Percentiles rank a stretch among this genome's conserved stretches.
phyloP scores from a whole-genome alignment of 2,113 vertebrate species.

The Atherinomorus stipes region DNA sequence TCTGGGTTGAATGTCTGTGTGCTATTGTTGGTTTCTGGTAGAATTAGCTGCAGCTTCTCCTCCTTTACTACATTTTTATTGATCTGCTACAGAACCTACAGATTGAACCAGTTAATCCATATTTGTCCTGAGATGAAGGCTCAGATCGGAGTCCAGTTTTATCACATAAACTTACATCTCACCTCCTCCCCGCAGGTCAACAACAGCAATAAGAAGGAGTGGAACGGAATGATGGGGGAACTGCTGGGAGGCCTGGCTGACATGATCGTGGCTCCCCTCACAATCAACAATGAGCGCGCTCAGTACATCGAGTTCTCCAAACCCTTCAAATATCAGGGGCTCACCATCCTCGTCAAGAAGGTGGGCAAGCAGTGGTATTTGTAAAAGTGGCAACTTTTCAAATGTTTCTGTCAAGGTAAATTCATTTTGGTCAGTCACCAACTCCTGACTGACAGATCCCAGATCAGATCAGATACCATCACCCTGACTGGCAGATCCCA shows the following conservation, averaged over 20 bases:
- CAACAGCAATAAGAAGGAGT: conserved; percentile 99
- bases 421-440: too few species aligned
- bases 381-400: too few species aligned
- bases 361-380: conserved; percentile 71
- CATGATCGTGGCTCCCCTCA: conserved; percentile 98
- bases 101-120: not conserved
- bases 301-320: conserved; percentile 99
- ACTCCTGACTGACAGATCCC: too few species aligned
- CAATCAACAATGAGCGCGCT: conserved; percentile 98
- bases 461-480: too few species aligned
- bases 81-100: too few species aligned
- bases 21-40: too few species aligned
- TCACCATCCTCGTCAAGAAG: conserved; percentile 99
- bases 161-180: not conserved
- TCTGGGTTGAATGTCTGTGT: too few species aligned
- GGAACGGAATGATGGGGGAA: conserved; percentile 99
- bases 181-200: conserved; percentile 87
- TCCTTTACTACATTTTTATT: too few species aligned
- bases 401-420: too few species aligned
- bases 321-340: conserved; percentile 98
- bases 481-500: too few species aligned
- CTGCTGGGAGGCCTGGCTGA: conserved; percentile 95
- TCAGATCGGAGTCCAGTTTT: too few species aligned
- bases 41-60: too few species aligned
- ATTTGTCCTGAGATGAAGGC: conserved; percentile 4